phyloP scores from a whole-genome alignment of 2,797 vertebrate genomes.

The Helicolenus hilgendorfi region DNA sequence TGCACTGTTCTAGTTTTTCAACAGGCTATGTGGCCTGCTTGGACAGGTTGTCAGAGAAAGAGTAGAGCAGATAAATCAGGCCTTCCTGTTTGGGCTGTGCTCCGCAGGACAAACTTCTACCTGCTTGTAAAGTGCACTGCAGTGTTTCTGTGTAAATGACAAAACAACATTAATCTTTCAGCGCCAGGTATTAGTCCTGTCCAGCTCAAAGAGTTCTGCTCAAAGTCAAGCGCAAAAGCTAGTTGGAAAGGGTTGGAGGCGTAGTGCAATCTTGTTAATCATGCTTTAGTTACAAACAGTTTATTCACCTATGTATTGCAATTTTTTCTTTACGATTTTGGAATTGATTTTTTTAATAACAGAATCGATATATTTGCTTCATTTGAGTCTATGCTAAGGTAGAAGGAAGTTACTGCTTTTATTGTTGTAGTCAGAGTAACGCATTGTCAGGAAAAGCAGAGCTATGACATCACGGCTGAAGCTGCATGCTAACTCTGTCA shows the following conservation, averaged over 20 bases:
- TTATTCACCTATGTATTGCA: no score
- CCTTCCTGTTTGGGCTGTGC: constrained; percentile 9
- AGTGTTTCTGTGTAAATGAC: constrained; percentile 12
- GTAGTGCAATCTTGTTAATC: neutral
- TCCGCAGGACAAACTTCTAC: neutral
- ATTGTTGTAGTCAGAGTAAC: no score
- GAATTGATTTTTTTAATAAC: no score
- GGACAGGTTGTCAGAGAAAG: constrained; percentile 42
- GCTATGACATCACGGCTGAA: no score
- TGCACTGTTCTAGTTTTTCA: constrained; percentile 9
- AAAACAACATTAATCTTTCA: constrained; percentile 14
- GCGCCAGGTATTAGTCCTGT: neutral
- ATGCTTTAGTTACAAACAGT: neutral
- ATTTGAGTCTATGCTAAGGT: no score
- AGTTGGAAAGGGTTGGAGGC: neutral
- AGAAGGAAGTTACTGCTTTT: no score
- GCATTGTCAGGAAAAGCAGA: no score
- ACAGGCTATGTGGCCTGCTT: constrained; percentile 19
- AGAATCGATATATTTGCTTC: no score
- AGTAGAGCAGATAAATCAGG: constrained; percentile 16
- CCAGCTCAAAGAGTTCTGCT: neutral
- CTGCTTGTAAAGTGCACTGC: neutral
- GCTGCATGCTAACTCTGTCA: no score
- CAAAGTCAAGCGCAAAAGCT: neutral
- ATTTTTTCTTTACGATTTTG: no score